Percentiles rank a stretch among this genome's conserved stretches.
Conservation (phyloP, 30 jellyfish, hydroid and myxozoan genomes). For the Kudoa iwatai region DNA sequence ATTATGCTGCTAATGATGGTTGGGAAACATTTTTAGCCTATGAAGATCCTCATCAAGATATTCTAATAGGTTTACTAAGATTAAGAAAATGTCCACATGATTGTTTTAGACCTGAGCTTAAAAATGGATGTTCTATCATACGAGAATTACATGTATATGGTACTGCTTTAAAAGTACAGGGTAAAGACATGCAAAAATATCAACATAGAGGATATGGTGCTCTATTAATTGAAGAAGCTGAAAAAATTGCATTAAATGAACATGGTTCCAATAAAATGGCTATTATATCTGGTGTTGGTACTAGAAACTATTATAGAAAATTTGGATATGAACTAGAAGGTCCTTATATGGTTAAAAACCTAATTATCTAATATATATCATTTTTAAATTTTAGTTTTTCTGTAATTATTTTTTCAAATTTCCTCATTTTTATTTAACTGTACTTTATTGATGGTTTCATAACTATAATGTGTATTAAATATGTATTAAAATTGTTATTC, state of each 20-base stretch:
- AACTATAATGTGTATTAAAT: too few relatives aligned
- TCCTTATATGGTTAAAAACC: conserved; percentile 86
- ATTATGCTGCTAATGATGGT: conserved; percentile 46
- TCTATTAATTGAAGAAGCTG: conserved; percentile 56
- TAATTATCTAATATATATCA: too few relatives aligned
- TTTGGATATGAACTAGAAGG: conserved; percentile 72
- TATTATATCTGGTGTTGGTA: conserved; percentile 78
- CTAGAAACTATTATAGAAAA: conserved; percentile 69
- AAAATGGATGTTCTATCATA: conserved; percentile 41
- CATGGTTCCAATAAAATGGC: conserved; percentile 41
- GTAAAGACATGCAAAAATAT: too few relatives aligned
- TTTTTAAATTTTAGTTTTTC: too few relatives aligned
- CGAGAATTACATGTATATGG: conserved; percentile 67
- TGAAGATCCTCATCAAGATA: conserved; percentile 76
- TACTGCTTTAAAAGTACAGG: not conserved
- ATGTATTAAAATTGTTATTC: too few relatives aligned
- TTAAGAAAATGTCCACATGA: conserved; percentile 50
- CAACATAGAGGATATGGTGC: conserved; percentile 90
- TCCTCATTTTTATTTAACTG: too few relatives aligned
- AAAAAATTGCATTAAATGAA: conserved; percentile 29
- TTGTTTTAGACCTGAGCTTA: conserved; percentile 34
- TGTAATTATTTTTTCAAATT: too few relatives aligned
- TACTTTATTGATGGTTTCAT: too few relatives aligned
- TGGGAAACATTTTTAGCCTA: conserved; percentile 72
- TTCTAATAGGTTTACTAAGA: conserved; percentile 40